Conservation (phyloP, 2,113 vertebrate genomes). For the Chloropsis hardwickii region DNA sequence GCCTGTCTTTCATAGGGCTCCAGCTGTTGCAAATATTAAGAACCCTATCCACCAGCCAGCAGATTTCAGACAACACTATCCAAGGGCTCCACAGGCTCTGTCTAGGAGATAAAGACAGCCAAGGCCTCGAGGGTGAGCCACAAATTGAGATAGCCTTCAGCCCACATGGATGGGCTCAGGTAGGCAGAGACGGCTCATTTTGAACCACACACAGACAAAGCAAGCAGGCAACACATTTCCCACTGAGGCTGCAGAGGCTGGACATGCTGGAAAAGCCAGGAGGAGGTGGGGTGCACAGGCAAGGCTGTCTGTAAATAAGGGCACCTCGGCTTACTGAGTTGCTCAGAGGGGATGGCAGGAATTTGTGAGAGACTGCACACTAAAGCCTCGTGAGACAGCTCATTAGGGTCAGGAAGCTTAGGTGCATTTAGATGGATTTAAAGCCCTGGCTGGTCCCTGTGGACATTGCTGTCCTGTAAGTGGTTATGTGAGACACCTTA, state of each 20-base stretch:
- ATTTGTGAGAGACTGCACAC: not conserved
- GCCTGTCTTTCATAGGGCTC: not conserved
- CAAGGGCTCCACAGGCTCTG: not conserved
- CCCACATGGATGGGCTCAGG: accelerated
- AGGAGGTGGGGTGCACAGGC: not conserved
- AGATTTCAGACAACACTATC: not conserved
- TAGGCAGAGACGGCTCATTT: not conserved
- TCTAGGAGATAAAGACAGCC: not conserved
- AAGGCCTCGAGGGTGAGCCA: not conserved
- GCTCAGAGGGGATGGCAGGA: not conserved
- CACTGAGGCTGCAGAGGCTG: not conserved
- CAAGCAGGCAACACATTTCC: not conserved
- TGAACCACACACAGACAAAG: not conserved
- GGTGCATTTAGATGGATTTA: not conserved
- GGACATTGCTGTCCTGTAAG: not conserved
- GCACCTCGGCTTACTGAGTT: not conserved
- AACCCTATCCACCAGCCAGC: not conserved
- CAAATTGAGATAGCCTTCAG: not conserved
- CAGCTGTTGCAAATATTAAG: not conserved
- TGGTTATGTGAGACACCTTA: not conserved
- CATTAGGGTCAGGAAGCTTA: not conserved
- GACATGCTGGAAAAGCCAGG: not conserved
- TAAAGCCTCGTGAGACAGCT: not conserved
- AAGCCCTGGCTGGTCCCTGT: not conserved
- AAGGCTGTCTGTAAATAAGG: not conserved